Percentiles rank a stretch among this genome's conserved stretches.
These are phyloP conservation scores for Strix uralensis DNA, from an alignment of 2,113 vertebrate genomes.

Conservation along the genomic window DNA sequence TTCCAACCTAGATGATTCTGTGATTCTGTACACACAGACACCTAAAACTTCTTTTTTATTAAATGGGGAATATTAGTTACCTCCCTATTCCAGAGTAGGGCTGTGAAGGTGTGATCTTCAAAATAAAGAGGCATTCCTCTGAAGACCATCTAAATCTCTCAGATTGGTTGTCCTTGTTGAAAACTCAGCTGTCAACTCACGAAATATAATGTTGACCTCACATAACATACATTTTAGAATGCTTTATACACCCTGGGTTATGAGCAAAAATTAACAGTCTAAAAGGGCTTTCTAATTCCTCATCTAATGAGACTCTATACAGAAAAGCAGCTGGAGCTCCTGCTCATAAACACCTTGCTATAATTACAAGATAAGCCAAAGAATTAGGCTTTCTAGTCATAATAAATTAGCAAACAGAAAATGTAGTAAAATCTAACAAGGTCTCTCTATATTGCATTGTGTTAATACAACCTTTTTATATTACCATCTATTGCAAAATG, in stretches of 20 bases:
- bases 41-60: background rate
- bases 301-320: background rate
- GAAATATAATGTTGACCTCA: background rate
- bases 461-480: background rate
- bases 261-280: background rate
- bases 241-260: background rate
- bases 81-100: background rate
- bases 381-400: background rate
- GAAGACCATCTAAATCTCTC: background rate
- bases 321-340: conserved; percentile 29
- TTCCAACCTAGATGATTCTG: too few species aligned
- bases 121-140: background rate
- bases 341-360: conserved; percentile 5
- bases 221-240: background rate
- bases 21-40: background rate
- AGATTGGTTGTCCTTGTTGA: background rate
- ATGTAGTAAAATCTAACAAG: conserved; percentile 10
- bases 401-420: conserved; percentile 11
- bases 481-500: background rate
- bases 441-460: background rate
- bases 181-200: background rate
- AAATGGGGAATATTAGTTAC: background rate
- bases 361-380: conserved; percentile 44
- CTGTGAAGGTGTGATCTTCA: background rate
- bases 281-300: background rate